Percentiles rank a stretch among this genome's conserved stretches.
phyloP scores from a whole-genome alignment of 2,797 vertebrate genomes.

The Coendou prehensilis region DNA sequence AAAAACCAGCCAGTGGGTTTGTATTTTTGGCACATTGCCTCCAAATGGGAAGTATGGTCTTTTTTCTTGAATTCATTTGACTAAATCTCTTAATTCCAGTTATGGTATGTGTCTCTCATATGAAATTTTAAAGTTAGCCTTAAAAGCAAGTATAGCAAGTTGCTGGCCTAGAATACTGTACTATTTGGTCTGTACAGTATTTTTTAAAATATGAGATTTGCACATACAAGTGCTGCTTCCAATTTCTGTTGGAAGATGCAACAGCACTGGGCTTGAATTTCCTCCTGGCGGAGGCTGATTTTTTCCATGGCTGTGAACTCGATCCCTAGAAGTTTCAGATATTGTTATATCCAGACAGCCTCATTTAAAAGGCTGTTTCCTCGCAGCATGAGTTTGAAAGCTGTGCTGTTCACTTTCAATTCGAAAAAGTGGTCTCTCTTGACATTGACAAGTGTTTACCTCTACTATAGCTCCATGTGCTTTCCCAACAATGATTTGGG shows the following conservation, averaged over 20 bases:
- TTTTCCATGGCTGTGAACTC: background rate
- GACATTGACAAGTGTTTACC: background rate
- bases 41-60: conserved; percentile 40
- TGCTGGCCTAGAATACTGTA: conserved; percentile 21
- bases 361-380: background rate
- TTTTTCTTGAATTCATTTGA: conserved; percentile 34
- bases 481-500: background rate
- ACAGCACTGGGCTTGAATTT: background rate
- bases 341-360: background rate
- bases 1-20: conserved; percentile 24
- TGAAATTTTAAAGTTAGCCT: conserved; percentile 61
- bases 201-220: conserved; percentile 54
- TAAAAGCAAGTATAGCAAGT: conserved; percentile 48
- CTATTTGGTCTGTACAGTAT: conserved; percentile 35
- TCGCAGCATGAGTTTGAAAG: background rate
- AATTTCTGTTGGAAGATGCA: conserved; percentile 36
- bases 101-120: background rate
- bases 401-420: background rate
- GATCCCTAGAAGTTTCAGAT: background rate
- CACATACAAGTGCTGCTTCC: background rate
- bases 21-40: background rate
- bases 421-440: background rate
- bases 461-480: background rate
- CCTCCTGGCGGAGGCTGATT: background rate
- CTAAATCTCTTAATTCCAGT: background rate